Conservation (phyloP, 23 tunicate species). For the Halocynthia roretzi region DNA sequence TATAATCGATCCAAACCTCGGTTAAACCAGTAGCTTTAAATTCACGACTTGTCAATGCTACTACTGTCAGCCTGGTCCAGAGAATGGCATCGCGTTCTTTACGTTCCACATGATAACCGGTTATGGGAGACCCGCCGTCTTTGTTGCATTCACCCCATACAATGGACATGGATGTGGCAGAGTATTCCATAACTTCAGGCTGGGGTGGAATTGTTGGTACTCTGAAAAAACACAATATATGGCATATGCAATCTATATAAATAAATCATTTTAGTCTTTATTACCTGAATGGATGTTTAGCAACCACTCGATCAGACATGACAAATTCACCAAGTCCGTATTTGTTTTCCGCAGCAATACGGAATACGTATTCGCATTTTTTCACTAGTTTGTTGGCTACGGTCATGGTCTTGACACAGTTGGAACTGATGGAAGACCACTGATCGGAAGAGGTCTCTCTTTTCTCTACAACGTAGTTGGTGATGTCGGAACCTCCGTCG, state of each 20-base stretch:
- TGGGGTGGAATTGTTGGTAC: slow-evolving; percentile 37
- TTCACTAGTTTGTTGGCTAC: slow-evolving; percentile 2
- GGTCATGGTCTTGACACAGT: slow-evolving; percentile 13
- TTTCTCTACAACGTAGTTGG: slow-evolving; percentile 44
- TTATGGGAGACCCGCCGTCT: slow-evolving; percentile 35
- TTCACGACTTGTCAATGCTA: slow-evolving; percentile 8
- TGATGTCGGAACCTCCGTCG: slow-evolving; percentile 41
- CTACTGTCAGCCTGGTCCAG: slow-evolving; percentile 31
- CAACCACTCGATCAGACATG: slow-evolving; percentile 16
- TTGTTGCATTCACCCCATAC: slow-evolving; percentile 34
- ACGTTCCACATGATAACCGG: slow-evolving; percentile 45
- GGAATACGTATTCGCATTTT: slow-evolving; percentile 47
- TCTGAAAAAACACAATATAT: neutral
- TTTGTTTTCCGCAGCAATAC: slow-evolving; percentile 51
- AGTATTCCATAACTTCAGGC: slow-evolving; percentile 32
- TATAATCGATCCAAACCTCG: neutral
- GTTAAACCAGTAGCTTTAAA: slow-evolving; percentile 10
- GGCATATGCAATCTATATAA: neutral
- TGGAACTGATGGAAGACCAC: slow-evolving; percentile 28
- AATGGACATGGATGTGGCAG: slow-evolving; percentile 25
- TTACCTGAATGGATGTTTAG: slow-evolving; percentile 26
- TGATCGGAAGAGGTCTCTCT: slow-evolving; percentile 19
- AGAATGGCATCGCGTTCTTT: slow-evolving; percentile 49
- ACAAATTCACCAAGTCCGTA: slow-evolving; percentile 48
- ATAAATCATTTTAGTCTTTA: neutral